These are phyloP conservation scores for Brachypalpus laphriformis DNA, from an alignment of 2,888 invertebrate species.

Conservation along the genomic window DNA sequence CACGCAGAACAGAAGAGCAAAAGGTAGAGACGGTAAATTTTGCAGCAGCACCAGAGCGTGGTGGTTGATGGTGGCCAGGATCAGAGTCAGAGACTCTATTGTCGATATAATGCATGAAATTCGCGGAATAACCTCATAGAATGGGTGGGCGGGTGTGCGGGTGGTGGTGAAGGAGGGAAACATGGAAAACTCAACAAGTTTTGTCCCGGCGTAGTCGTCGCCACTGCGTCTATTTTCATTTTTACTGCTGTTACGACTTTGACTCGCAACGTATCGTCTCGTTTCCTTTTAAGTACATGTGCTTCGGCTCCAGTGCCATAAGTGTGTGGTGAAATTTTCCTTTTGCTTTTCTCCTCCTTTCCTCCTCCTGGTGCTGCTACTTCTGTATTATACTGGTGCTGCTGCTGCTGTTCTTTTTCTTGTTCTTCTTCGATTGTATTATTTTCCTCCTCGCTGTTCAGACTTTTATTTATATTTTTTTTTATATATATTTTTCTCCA, in stretches of 20 bases:
- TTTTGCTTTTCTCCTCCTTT: slow-evolving; percentile 56
- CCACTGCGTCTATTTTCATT: slow-evolving; percentile 50
- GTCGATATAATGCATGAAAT: slow-evolving; percentile 69
- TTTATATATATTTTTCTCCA: slow-evolving; percentile 54
- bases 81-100: slow-evolving; percentile 49
- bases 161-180: not conserved
- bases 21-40: slow-evolving; percentile 35
- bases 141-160: not conserved
- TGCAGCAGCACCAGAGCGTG: not conserved
- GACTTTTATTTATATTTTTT: slow-evolving; percentile 47
- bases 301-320: slow-evolving; percentile 53
- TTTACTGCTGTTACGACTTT: slow-evolving; percentile 48
- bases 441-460: slow-evolving; percentile 60
- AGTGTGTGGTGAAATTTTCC: slow-evolving; percentile 73
- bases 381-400: slow-evolving; percentile 8
- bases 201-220: slow-evolving; percentile 41
- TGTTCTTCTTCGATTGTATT: slow-evolving; percentile 66
- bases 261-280: slow-evolving; percentile 38
- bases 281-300: slow-evolving; percentile 69
- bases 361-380: not conserved
- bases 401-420: slow-evolving; percentile 53
- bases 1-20: slow-evolving; percentile 6
- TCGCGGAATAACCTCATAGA: slow-evolving; percentile 62
- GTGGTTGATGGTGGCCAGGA: slow-evolving; percentile 20
- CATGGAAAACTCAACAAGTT: slow-evolving; percentile 74